A percentile compares a stretch with the other conserved stretches of the same genome.
phyloP scores from a whole-genome alignment of 23 tunicate genomes.

The Phallusia fumigata region DNA sequence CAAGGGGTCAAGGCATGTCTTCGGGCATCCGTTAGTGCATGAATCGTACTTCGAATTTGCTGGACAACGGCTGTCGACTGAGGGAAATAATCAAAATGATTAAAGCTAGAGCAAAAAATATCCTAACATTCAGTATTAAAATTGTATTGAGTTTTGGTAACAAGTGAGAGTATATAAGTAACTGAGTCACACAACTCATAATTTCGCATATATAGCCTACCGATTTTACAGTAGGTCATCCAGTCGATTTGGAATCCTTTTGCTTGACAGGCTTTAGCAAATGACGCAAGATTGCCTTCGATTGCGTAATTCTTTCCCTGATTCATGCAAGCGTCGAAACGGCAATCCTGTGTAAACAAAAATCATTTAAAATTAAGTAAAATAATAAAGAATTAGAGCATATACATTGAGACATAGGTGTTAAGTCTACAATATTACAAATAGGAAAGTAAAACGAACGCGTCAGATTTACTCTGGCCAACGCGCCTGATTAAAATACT shows the following conservation, averaged over 20 bases:
- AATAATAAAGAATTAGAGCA: too few relatives aligned
- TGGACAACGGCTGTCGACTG: constrained; percentile 25
- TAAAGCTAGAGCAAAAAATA: background rate
- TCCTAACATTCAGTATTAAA: too few relatives aligned
- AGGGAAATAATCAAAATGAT: background rate
- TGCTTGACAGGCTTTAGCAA: constrained; percentile 27
- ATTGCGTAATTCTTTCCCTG: constrained; percentile 23
- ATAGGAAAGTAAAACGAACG: too few relatives aligned
- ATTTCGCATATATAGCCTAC: constrained; percentile 21
- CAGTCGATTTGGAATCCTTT: constrained; percentile 28
- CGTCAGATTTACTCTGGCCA: too few relatives aligned
- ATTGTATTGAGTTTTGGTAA: too few relatives aligned
- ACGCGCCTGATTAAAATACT: too few relatives aligned
- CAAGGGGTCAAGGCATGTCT: constrained; percentile 29
- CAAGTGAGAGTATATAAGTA: background rate
- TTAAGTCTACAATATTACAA: too few relatives aligned
- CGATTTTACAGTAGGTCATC: constrained; percentile 28
- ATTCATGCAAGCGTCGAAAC: constrained; percentile 52
- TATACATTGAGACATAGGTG: too few relatives aligned
- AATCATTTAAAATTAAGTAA: too few relatives aligned
- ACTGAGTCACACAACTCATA: background rate
- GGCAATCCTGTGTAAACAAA: constrained; percentile 29
- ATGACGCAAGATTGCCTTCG: constrained; percentile 38
- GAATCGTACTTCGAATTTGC: constrained; percentile 18
- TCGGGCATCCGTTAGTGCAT: constrained; percentile 45